Base-by-base conservation (phyloP, 2,888 invertebrate genomes). In the Patella depressa region DNA sequence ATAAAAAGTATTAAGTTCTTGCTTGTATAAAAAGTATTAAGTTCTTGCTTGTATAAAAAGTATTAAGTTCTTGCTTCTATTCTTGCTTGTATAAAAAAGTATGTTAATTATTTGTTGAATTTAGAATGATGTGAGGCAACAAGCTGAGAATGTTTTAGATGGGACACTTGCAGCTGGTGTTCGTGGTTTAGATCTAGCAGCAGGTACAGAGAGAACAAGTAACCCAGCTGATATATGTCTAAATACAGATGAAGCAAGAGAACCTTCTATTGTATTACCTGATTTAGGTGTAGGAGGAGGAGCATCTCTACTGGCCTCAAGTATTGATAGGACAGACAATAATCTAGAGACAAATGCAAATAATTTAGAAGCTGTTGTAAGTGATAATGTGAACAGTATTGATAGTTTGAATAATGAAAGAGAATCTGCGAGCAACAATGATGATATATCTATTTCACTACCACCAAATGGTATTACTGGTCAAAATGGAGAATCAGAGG, bases 81-180 rank as follows among this genome's bases (percentile, higher is more conserved):
- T n/a, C n/a, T n/a, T n/a, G n/a, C n/a, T n/a, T n/a, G 45, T 45
- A 45, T 45, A 45, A 9, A 45, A 45, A 45, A 7, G 3, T 7
- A 45, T 45, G 7, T 45, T 45, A 45, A 45, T 45, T 45, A 45
- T 45, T 45, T 45, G 45, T 45, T 45, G 45, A 45, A 7, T 45
- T 45, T 45, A 45, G 45, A 45, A 45, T 45, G 45, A 45, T 45
- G 45, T 45, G 45, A 45, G 76, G 14, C 74, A 79, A 11, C 76
- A 79, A 54, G 83, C 83, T 3, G 81, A 83, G 53, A 79, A 79
- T 71, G 77, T 82, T 53, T 70, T 82, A n/a, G 80, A 82, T 73
- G 84, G 81, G 54, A 79, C 82, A 0, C 71, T 82, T 14, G 55
- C 74, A 53, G 78, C 79, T 12, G 73, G 76, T 2, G 74, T 57